These are phyloP conservation scores for Naso thynnoides DNA, from an alignment of 2,797 vertebrate genomes.

Conservation along the genomic window DNA sequence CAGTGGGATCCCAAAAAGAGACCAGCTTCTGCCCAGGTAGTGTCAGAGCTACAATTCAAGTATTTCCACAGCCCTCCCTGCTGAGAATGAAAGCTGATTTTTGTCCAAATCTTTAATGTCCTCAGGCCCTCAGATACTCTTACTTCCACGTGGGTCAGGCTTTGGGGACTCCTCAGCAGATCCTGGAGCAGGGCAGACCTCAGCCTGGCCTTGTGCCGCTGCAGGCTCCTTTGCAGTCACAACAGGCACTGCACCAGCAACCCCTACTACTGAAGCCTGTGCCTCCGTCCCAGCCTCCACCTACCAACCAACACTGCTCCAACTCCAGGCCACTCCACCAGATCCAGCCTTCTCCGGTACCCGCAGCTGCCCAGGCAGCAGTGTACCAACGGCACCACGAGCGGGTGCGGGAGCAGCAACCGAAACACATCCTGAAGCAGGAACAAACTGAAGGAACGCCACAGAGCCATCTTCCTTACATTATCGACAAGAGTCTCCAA, in stretches of 20 bases:
- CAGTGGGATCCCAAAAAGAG: constrained; percentile 97
- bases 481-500: constrained; percentile 83
- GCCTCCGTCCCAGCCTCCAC: constrained; percentile 82
- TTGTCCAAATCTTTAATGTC: neutral
- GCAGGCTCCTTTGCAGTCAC: constrained; percentile 69
- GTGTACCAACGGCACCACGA: constrained; percentile 83
- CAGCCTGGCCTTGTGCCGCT: constrained; percentile 81
- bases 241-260: constrained; percentile 78
- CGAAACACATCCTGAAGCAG: constrained; percentile 74
- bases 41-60: neutral
- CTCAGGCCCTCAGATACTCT: constrained; percentile 91
- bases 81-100: neutral
- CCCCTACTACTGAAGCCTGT: constrained; percentile 86
- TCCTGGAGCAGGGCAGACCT: constrained; percentile 87
- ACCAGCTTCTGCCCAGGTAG: constrained; percentile 94
- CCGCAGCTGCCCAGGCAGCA: constrained; percentile 68
- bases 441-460: constrained; percentile 76
- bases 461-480: constrained; percentile 82
- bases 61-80: neutral
- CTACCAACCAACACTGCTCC: constrained; percentile 82
- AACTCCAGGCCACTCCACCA: constrained; percentile 87
- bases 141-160: constrained; percentile 93
- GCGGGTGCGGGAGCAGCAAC: constrained; percentile 69
- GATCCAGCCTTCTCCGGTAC: constrained; percentile 78
- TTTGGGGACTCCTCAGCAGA: constrained; percentile 86